Evolutionary conservation across 2,888 invertebrate genomes (phyloP), one percentile per base, ranked within the genome.

Genomic region (Neoitamus cyanurus): DNA sequence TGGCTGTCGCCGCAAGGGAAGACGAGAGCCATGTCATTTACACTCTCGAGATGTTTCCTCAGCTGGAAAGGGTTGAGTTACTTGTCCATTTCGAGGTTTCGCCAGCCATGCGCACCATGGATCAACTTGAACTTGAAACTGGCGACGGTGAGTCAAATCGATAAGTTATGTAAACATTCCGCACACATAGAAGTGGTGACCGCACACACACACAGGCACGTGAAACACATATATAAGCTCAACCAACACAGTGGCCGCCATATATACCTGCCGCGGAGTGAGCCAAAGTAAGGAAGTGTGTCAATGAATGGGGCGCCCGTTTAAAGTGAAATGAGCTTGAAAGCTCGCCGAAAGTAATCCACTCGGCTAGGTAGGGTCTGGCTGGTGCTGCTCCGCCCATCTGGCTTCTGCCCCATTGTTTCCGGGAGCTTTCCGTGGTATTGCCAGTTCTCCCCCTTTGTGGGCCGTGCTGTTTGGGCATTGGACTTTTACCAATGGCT

Each of bases 71-170:
- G 58, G 68, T 82, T 82, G 82, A 82, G 37, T 82, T 82, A n/a
- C 82, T 69, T 42, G 28, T 82, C 69, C 37, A 69, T 58, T 36
- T 37, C n/a, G 37, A 37, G 68, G 36, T 84, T 42, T 15, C 20
- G 77, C 75, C 28, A 48, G 37, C 42, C 85, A 89, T 91, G 90
- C 90, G 91, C 90, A 89, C 85, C 88, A 87, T 87, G 87, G 86
- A 83, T 86, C 87, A 89, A 90, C 90, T 91, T 91, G 91, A 91
- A 91, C 91, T 91, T 91, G 91, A 91, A 90, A 88, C 85, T 86
- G 83, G 70, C 68, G 83, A 84, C 83, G 86, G 86, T 86, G 86
- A 86, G 86, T 86, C 85, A 85, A 86, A 86, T 86, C 86, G 83
- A 86, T 86, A 86, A 69, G 48, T 48, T 73, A n/a, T n/a, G 69